A percentile compares a stretch with the other conserved stretches of the same genome.
These are phyloP conservation scores for Meta bourneti DNA, from an alignment of 2,888 invertebrate species.

Conservation along the genomic window DNA sequence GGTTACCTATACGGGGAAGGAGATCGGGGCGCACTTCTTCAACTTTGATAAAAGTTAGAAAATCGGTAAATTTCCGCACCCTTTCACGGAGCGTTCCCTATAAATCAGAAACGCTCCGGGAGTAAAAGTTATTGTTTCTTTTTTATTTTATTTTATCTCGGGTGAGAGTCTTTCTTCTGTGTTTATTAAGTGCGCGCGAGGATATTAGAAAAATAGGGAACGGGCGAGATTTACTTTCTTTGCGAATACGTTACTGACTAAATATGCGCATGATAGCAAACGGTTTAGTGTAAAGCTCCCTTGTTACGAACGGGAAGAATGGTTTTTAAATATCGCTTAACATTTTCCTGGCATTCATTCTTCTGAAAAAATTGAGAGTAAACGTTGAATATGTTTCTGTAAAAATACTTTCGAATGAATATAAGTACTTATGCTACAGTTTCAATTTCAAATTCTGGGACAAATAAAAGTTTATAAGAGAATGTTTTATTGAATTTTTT, in stretches of 20 bases:
- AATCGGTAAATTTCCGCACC: constrained; percentile 70
- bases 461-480: too few species aligned
- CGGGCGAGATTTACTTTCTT: background rate
- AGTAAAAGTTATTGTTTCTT: constrained; percentile 51
- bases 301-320: too few species aligned
- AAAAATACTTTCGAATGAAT: too few species aligned
- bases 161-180: constrained; percentile 14
- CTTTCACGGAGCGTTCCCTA: constrained; percentile 26
- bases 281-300: too few species aligned
- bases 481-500: too few species aligned
- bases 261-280: too few species aligned
- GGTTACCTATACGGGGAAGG: constrained; percentile 37
- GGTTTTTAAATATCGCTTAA: too few species aligned
- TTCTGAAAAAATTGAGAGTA: too few species aligned
- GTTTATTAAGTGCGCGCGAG: constrained; percentile 27
- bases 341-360: too few species aligned
- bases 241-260: background rate
- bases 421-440: too few species aligned
- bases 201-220: constrained; percentile 16
- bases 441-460: too few species aligned
- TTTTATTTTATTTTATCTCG: background rate
- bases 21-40: constrained; percentile 51
- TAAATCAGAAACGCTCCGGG: constrained; percentile 56
- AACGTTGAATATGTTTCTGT: too few species aligned
- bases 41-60: constrained; percentile 68